Conservation (phyloP, 2,113 vertebrate species). For the Aegotheles bennettii region DNA sequence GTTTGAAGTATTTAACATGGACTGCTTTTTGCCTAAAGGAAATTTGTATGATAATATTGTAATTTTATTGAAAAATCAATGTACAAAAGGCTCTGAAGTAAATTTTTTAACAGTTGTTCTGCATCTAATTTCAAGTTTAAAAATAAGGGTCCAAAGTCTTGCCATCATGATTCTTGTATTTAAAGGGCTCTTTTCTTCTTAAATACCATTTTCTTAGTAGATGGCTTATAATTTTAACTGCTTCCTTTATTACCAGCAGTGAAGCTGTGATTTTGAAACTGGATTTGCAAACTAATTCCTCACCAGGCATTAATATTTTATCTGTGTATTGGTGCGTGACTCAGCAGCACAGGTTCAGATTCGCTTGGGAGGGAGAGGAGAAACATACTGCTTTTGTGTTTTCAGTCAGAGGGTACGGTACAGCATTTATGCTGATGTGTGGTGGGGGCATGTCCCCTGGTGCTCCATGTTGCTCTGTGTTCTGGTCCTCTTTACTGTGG, state of each 20-base stretch:
- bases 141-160: not conserved
- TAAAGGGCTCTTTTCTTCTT: not conserved
- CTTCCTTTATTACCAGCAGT: not conserved
- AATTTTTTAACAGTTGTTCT: not conserved
- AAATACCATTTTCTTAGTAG: not conserved
- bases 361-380: not conserved
- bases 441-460: not conserved
- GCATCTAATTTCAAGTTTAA: not conserved
- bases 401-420: not conserved
- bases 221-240: not conserved
- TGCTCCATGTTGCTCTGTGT: not conserved
- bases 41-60: not conserved
- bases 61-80: not conserved
- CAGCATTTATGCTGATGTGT: not conserved
- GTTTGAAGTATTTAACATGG: not conserved
- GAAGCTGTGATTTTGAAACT: not conserved
- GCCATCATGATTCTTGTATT: not conserved
- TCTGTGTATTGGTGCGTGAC: not conserved
- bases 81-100: not conserved
- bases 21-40: not conserved
- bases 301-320: not conserved
- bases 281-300: not conserved
- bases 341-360: not conserved
- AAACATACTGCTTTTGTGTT: not conserved
- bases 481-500: not conserved